phyloP scores from a whole-genome alignment of 2,113 vertebrate genomes.

The Indri indri region DNA sequence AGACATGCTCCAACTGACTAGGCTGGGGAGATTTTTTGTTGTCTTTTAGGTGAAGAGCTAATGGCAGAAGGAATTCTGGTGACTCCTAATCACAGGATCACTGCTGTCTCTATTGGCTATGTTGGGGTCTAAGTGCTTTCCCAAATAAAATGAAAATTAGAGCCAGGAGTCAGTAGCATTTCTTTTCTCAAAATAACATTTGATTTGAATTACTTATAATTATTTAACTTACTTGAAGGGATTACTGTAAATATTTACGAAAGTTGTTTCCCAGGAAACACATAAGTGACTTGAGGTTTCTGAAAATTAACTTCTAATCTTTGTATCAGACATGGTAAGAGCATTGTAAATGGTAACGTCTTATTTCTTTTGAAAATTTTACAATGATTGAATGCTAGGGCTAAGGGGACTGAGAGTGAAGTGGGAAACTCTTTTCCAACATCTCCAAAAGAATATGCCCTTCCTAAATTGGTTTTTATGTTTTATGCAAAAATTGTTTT shows the following conservation, averaged over 20 bases:
- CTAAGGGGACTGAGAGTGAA: neutral
- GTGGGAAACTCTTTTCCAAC: neutral
- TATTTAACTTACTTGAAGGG: constrained; percentile 30
- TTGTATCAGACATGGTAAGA: neutral
- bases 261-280: constrained; percentile 27
- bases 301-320: constrained; percentile 35
- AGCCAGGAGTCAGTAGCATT: constrained; percentile 25
- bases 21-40: neutral
- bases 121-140: neutral
- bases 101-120: neutral
- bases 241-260: constrained; percentile 54
- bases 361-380: neutral
- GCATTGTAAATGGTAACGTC: neutral
- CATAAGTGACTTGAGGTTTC: constrained; percentile 6
- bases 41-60: neutral
- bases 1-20: neutral
- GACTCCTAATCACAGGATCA: neutral
- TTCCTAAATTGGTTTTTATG: constrained; percentile 37
- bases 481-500: constrained; percentile 26
- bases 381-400: neutral
- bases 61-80: neutral
- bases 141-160: constrained; percentile 20
- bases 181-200: constrained; percentile 41
- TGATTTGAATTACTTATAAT: constrained; percentile 40
- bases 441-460: neutral